Percentiles rank a stretch among this genome's conserved stretches.
Evolutionary conservation across 2,888 invertebrate species (phyloP).

Genomic region (Polia nebulosa): DNA sequence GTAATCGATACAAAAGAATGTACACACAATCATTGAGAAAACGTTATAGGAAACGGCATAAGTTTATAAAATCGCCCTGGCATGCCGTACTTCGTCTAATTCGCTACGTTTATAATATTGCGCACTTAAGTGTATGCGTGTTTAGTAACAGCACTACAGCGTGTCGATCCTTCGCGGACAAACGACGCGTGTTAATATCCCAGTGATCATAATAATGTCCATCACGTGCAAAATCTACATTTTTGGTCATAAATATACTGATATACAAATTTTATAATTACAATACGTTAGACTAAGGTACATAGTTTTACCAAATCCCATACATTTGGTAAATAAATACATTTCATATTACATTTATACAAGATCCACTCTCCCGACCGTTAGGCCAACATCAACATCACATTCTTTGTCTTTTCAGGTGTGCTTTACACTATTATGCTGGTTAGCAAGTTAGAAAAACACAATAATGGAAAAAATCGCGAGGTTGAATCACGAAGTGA

Average conservation of each 20-base stretch:
- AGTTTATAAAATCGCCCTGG: conserved; percentile 52
- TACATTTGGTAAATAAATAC: conserved; percentile 74
- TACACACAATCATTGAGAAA: conserved; percentile 45
- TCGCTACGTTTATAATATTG: conserved; percentile 45
- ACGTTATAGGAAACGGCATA: conserved; percentile 43
- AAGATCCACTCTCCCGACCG: conserved; percentile 58
- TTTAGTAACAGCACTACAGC: conserved; percentile 32
- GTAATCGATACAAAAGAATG: conserved; percentile 44
- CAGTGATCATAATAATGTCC: conserved; percentile 79
- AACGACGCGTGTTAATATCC: conserved; percentile 31
- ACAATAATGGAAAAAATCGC: conserved; percentile 58
- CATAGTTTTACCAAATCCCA: conserved; percentile 68
- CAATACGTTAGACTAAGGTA: conserved; percentile 69
- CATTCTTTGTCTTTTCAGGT: conserved; percentile 81
- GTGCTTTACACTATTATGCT: conserved; percentile 70
- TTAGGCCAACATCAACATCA: conserved; percentile 62
- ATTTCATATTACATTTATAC: conserved; percentile 72
- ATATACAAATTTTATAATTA: conserved; percentile 83
- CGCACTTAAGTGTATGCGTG: conserved; percentile 37
- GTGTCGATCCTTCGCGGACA: not conserved
- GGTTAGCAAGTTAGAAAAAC: conserved; percentile 56
- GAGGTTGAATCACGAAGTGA: conserved; percentile 57
- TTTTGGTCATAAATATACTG: conserved; percentile 89
- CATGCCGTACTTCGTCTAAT: conserved; percentile 47
- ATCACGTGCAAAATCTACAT: conserved; percentile 87